Evolutionary conservation across 1,140 invertebrate genomes (phyloP), one percentile per base, ranked within the genome.

Genomic region (Brachionus calyciflorus): DNA sequence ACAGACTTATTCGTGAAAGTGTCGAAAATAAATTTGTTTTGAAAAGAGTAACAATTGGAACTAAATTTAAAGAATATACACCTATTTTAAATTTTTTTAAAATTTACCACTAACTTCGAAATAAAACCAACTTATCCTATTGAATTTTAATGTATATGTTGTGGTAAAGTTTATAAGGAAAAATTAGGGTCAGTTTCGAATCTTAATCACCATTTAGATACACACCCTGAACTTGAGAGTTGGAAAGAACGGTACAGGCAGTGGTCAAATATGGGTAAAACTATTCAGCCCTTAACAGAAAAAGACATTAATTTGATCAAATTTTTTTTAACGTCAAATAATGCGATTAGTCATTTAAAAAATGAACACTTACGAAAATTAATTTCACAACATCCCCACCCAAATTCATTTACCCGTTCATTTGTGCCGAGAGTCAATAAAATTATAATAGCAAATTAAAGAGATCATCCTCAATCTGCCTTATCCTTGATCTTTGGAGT

Each of bases 61-160:
- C n/a, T 17, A n/a, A 49, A 49, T 19, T 49, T 49, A 49, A 49
- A 21, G 24, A 49, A 49, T 49, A 49, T 49, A 49, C 48, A 49
- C 48, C 48, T 19, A 49, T 49, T 19, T 49, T 49, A 21, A 49
- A 49, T n/a, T 49, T 49, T 49, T 49, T 49, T 49, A n/a, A 14
- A 49, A 49, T 49, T 49, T 49, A 49, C 17, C 3, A 49, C 48
- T 1, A n/a, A 49, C 17, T 49, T 19, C 24, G 24, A 21, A 49
- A n/a, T n/a, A n/a, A 49, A 49, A 49, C 48, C 48, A 49, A 49
- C 17, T n/a, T n/a, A 49, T 49, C 24, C 48, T 49, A 49, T 49
- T 4, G n/a, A 49, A 49, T 49, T 49, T 49, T 19, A 49, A 49
- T 49, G 48, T 49, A 49, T 49, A 49, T 19, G 24, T 19, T 49